phyloP scores from a whole-genome alignment of 2,888 invertebrate species.

The Psylliodes chrysocephalus region DNA sequence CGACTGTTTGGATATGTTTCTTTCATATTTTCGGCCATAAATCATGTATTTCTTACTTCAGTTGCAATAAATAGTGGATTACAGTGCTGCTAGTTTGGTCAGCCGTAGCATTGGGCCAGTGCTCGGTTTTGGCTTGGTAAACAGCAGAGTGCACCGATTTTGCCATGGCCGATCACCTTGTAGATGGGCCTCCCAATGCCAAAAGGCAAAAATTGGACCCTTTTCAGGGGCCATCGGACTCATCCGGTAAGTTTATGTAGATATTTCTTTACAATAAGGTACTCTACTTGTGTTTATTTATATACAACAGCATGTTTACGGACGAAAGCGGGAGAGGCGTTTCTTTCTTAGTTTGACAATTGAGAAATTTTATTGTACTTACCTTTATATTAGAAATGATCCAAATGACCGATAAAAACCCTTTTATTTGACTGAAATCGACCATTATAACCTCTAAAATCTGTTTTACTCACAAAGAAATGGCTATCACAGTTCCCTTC shows the following conservation, averaged over 20 bases:
- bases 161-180: conserved; percentile 92
- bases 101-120: conserved; percentile 63
- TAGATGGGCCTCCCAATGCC: conserved; percentile 91
- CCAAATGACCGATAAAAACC: neutral
- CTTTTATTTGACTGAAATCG: neutral
- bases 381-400: neutral
- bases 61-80: conserved; percentile 63
- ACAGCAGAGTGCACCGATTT: conserved; percentile 65
- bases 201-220: conserved; percentile 93
- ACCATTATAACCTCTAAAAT: neutral
- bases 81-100: conserved; percentile 61
- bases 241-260: conserved; percentile 73
- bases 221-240: conserved; percentile 83
- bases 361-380: conserved; percentile 10
- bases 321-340: conserved; percentile 61
- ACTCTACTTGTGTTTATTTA: conserved; percentile 53
- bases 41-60: conserved; percentile 64
- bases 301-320: conserved; percentile 53
- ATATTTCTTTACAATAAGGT: conserved; percentile 35
- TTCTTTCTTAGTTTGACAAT: conserved; percentile 52
- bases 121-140: conserved; percentile 75
- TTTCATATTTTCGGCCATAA: conserved; percentile 62
- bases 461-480: conserved; percentile 2
- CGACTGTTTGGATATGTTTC: conserved; percentile 68
- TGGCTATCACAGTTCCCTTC: neutral